Evolutionary conservation across 2,797 vertebrate species (phyloP), one percentile per base, ranked within the genome.

Genomic region (Falco peregrinus): DNA sequence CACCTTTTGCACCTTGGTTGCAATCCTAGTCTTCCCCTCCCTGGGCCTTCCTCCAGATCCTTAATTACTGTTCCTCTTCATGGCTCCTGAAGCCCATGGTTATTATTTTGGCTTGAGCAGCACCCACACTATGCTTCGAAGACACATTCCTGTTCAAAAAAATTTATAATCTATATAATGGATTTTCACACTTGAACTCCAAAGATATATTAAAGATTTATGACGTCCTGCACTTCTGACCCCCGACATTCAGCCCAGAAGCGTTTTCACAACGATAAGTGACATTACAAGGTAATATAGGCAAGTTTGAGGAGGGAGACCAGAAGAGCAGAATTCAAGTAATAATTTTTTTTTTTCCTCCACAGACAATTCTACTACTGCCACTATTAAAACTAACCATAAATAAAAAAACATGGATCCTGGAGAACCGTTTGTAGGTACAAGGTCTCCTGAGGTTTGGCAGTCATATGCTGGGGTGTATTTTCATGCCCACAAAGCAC

Each of bases 161-260:
- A 95, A 39, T 79, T 91, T 92, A 93, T 85, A 91, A 89, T 76
- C 89, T 81, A 73, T 90, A 61, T 84, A 96, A 96, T 88, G 87
- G 90, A 94, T 95, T 95, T 95, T 94, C 96, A 96, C 88, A 96
- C 93, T 90, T 96, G 94, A 96, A 93, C 92, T 96, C 90, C 89
- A 93, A 93, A 89, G 86, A 89, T 61, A 17, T 65, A 96, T 95
- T 92, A 96, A 95, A 96, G 95, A 91, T 91, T 79, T 93, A 96
- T 0, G 1, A 88, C 35, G 39, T 47, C 74, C 79, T 96, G 87
- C 90, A 86, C 88, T 91, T 87, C 79, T 94, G 86, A 96, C 90
- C 90, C 84, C 17, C 33, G 81, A 2, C 2, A 9, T n/a, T 76
- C 93, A 89, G 84, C 76, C 39, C 65, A 93, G 71, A 85, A 92